phyloP scores from a whole-genome alignment of 37 sponge, comb jelly and placozoan species.

The Oopsacas minuta region DNA sequence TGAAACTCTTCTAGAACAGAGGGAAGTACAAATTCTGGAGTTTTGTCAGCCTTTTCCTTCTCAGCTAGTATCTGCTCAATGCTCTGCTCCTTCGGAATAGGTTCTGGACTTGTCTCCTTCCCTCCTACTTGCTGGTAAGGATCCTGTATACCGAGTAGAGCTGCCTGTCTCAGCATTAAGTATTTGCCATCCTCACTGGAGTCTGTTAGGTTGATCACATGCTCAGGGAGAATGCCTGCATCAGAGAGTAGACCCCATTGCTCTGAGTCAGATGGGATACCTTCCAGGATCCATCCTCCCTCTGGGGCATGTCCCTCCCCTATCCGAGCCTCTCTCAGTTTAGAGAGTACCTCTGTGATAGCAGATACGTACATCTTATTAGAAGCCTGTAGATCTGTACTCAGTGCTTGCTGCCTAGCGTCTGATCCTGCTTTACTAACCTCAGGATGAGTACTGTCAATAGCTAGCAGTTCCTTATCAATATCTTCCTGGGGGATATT shows the following conservation, averaged over 20 bases:
- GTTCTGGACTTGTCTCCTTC: not conserved
- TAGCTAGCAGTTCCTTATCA: not conserved
- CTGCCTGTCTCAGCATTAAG: constrained; percentile 20
- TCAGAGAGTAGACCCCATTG: constrained; percentile 87
- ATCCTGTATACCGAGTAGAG: not conserved
- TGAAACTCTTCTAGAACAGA: not conserved
- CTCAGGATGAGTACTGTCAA: constrained; percentile 50
- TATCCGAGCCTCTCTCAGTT: constrained; percentile 37
- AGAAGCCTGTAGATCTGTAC: constrained; percentile 15
- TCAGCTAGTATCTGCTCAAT: not conserved
- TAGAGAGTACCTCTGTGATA: constrained; percentile 9
- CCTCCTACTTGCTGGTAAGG: not conserved
- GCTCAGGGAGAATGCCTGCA: constrained; percentile 59
- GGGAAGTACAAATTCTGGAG: not conserved
- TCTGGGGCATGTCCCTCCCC: constrained; percentile 33
- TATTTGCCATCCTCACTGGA: constrained; percentile 21
- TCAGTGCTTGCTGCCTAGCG: constrained; percentile 31
- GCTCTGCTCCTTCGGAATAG: not conserved
- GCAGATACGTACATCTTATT: constrained; percentile 62
- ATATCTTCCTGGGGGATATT: not conserved
- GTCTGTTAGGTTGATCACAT: constrained; percentile 59
- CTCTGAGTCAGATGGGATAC: constrained; percentile 73
- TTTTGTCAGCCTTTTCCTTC: constrained; percentile 14
- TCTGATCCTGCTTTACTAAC: constrained; percentile 41
- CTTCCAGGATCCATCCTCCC: constrained; percentile 96